Conservation (phyloP, 2,888 invertebrate genomes). For the Orchesella flavescens region DNA sequence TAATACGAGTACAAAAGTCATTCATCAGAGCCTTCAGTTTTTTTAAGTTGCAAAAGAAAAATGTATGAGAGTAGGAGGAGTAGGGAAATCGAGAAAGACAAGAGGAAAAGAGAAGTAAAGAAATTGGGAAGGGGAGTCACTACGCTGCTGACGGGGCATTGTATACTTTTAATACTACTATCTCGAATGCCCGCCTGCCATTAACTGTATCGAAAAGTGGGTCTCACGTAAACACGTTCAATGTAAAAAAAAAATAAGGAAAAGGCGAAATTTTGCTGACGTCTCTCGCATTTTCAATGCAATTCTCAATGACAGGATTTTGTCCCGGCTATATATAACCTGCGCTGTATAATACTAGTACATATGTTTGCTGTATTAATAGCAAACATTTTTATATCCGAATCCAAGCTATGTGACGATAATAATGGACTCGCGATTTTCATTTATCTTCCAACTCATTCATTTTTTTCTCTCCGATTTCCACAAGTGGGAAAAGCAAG, state of each 20-base stretch:
- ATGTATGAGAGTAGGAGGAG: slow-evolving; percentile 8
- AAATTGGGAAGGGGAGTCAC: neutral
- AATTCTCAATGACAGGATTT: neutral
- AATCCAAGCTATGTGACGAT: slow-evolving; percentile 21
- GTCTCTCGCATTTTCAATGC: slow-evolving; percentile 1
- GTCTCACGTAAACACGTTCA: neutral
- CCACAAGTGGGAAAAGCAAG: slow-evolving; percentile 43
- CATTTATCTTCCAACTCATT: slow-evolving; percentile 49
- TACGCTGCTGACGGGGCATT: neutral
- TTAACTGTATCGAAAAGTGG: too few relatives aligned
- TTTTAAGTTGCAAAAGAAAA: slow-evolving; percentile 1
- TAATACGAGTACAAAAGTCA: neutral
- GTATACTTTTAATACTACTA: neutral
- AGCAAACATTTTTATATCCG: neutral
- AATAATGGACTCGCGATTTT: slow-evolving; percentile 59
- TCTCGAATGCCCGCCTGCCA: neutral
- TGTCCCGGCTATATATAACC: neutral
- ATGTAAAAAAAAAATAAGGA: neutral
- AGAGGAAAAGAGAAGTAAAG: neutral
- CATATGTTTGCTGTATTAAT: neutral
- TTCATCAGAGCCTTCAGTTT: slow-evolving; percentile 19
- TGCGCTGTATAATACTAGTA: neutral
- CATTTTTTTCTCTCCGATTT: slow-evolving; percentile 43
- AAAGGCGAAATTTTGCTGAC: slow-evolving; percentile 34
- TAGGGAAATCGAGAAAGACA: slow-evolving; percentile 16